Base-by-base conservation (phyloP, 2,888 invertebrate species). In the Ophraella communa region DNA sequence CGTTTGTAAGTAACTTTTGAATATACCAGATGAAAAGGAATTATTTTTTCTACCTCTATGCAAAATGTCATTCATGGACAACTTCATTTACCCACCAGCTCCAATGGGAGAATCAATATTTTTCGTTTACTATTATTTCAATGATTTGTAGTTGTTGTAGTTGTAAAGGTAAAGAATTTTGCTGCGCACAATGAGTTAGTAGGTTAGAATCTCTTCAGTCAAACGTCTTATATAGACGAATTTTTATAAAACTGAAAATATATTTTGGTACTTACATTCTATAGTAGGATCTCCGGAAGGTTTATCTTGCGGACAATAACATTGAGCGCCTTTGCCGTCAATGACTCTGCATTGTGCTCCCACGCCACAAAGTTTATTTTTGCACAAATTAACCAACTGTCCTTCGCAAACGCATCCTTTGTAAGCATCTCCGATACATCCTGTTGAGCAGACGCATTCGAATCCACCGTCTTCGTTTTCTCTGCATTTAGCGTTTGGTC, bases 261-360 rank as follows among this genome's bases (percentile, higher is more conserved):
- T 11, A 42, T 27, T 14, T 24, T 39, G 27, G 3, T 72, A 87
- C 91, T 88, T 84, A 95, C 95, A 95, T 87, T 92, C 91, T 75
- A 90, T 88, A 77, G 91, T 89, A 20, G 95, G 93, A 85, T 95
- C 92, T 61, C 95, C 95, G 66, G 89, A 87, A 52, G 95, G 94
- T 83, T 87, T 91, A 77, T 89, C 89, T 33, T 89, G 85, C 54
- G 95, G 94, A 78, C 95, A 96, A 78, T 90, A 92, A 78, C 95
- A 96, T 77, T 93, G 89, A 0, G 92, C 88, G 75, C 88, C 87
- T 66, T 85, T 85, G 45, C 86, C 87, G 67, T 87, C 85, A 52
- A 87, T 83, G 44, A 92, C 88, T 71, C 89, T 87, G 78, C 95
- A 96, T 57, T 88, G 88, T 1, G 95, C 95, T 77, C 94, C 93